Evolutionary conservation across 2,797 vertebrate genomes (phyloP).

Genomic region (Dallia pectoralis): DNA sequence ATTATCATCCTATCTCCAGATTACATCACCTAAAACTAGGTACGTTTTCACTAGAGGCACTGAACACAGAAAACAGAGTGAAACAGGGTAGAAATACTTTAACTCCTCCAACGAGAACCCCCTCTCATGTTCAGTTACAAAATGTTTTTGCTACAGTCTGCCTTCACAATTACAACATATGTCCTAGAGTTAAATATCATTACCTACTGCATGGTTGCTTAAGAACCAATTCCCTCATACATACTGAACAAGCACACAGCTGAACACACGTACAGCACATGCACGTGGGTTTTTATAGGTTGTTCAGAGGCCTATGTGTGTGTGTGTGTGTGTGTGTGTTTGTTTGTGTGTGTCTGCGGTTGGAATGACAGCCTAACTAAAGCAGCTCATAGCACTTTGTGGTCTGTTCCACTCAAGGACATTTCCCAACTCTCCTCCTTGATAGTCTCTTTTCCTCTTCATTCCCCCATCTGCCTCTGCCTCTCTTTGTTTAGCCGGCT

Average conservation of each 20-base stretch:
- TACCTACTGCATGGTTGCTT: slow-evolving; percentile 17
- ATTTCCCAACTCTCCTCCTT: slow-evolving; percentile 13
- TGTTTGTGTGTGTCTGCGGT: slow-evolving; percentile 4
- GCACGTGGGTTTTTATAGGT: slow-evolving; percentile 28
- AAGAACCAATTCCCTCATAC: background rate
- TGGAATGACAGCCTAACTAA: background rate
- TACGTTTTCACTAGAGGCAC: background rate
- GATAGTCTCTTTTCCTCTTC: slow-evolving; percentile 1
- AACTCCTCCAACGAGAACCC: background rate
- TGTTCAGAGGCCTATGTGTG: slow-evolving; percentile 22
- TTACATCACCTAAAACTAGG: background rate
- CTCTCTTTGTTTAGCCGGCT: background rate
- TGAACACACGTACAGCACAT: slow-evolving; percentile 13
- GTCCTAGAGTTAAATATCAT: slow-evolving; percentile 20
- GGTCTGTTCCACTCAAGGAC: slow-evolving; percentile 28
- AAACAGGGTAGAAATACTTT: background rate
- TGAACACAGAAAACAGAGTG: background rate
- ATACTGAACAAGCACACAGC: slow-evolving; percentile 22
- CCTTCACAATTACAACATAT: background rate
- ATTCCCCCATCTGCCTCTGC: background rate
- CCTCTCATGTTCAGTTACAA: background rate
- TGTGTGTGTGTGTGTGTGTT: background rate
- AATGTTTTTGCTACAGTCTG: background rate
- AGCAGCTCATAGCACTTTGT: slow-evolving; percentile 11
- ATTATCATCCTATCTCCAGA: slow-evolving; percentile 41